Conservation (phyloP, 1,140 invertebrate genomes). For the Grapholita molesta region DNA sequence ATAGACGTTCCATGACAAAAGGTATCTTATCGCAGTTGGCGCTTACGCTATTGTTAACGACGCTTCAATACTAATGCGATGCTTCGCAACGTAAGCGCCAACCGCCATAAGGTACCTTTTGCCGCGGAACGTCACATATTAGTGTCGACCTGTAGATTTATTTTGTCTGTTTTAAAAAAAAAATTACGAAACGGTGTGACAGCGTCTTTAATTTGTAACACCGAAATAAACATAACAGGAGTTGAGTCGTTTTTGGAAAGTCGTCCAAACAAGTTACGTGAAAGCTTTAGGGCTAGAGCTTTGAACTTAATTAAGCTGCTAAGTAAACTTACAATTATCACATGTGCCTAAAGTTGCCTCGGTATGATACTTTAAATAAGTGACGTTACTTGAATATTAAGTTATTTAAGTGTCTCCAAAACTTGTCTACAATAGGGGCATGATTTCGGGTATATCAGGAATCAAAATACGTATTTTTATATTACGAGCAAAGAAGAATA, state of each 20-base stretch:
- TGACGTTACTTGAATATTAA: neutral
- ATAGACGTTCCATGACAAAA: no score
- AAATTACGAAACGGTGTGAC: neutral
- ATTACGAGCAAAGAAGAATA: no score
- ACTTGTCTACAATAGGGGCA: no score
- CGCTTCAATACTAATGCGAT: no score
- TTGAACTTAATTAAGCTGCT: conserved; percentile 7
- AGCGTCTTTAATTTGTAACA: conserved; percentile 1
- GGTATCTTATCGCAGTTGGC: neutral
- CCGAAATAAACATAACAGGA: conserved; percentile 14
- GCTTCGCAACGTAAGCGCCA: no score
- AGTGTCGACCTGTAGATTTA: no score
- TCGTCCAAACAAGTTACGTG: conserved; percentile 7
- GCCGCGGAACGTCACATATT: no score
- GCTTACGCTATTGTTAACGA: neutral
- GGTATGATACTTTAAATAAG: neutral
- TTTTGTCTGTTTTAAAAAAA: no score
- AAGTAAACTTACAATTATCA: neutral
- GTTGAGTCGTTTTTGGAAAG: conserved; percentile 6
- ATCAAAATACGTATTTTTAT: no score
- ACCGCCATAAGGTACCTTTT: neutral
- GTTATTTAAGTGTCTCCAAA: no score
- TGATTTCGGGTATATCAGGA: no score
- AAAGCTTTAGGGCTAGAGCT: conserved; percentile 5
- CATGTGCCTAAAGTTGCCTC: neutral